A percentile compares a stretch with the other conserved stretches of the same genome.
These are phyloP conservation scores for Limnephilus marmoratus DNA, from an alignment of 2,888 invertebrate species.

Conservation along the genomic window DNA sequence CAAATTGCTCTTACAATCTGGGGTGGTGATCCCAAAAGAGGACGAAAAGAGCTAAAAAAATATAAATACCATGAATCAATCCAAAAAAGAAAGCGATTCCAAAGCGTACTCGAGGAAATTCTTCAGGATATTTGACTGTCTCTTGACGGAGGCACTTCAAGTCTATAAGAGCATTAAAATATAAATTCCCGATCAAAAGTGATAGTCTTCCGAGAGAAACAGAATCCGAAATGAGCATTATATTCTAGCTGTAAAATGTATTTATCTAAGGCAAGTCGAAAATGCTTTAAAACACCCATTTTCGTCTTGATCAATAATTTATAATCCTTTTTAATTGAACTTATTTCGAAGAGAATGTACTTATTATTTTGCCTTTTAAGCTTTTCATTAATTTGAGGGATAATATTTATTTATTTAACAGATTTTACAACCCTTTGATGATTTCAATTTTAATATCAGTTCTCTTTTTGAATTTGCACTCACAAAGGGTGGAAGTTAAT, in stretches of 20 bases:
- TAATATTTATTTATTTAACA: neutral
- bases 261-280: conserved; percentile 21
- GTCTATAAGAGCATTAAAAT: conserved; percentile 16
- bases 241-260: conserved; percentile 13
- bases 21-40: conserved; percentile 11
- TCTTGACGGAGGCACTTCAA: conserved; percentile 11
- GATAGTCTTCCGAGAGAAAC: conserved; percentile 39
- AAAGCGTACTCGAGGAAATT: conserved; percentile 26
- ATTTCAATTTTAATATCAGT: neutral
- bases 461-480: neutral
- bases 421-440: neutral
- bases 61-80: conserved; percentile 14
- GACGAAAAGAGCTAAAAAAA: conserved; percentile 4
- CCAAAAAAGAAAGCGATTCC: conserved; percentile 12
- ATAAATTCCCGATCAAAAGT: conserved; percentile 25
- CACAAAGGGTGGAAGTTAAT: neutral
- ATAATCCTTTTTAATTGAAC: neutral
- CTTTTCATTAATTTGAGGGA: neutral
- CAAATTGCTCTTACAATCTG: neutral
- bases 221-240: conserved; percentile 50
- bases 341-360: neutral
- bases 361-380: neutral
- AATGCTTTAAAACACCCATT: neutral
- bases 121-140: conserved; percentile 29
- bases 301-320: neutral